Conservation (phyloP, 2,113 vertebrate genomes). For the Rhynchomys soricoides region DNA sequence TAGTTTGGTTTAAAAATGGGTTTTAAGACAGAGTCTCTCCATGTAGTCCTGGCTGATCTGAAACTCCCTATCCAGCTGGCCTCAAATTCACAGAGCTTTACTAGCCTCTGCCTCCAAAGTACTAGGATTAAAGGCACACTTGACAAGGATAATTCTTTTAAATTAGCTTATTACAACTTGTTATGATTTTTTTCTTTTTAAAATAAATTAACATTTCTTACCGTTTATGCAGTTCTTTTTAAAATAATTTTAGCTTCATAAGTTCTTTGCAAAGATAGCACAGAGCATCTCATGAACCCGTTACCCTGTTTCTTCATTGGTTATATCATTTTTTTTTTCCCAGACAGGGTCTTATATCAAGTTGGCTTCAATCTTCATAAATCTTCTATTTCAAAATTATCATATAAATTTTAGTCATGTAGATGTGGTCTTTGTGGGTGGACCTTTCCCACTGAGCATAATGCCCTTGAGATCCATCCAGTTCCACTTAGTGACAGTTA, state of each 20-base stretch:
- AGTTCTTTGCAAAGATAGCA: background rate
- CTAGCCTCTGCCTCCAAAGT: background rate
- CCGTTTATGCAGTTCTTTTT: background rate
- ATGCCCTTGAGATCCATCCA: background rate
- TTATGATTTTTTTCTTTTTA: background rate
- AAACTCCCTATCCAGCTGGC: background rate
- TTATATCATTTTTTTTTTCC: background rate
- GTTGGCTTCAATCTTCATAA: background rate
- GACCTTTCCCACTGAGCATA: background rate
- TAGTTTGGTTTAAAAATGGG: no score
- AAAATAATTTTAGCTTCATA: background rate
- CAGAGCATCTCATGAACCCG: background rate
- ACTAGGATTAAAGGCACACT: background rate
- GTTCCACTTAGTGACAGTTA: background rate
- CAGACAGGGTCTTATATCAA: background rate
- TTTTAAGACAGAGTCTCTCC: background rate
- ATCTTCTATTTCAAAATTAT: conserved; percentile 1
- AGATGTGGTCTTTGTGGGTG: background rate
- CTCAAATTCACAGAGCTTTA: background rate
- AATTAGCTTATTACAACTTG: background rate
- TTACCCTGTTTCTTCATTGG: background rate
- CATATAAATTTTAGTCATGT: background rate
- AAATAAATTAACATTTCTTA: background rate
- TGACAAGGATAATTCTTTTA: background rate
- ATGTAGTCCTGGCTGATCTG: background rate